phyloP scores from a whole-genome alignment of 2,888 invertebrate species.

The Tachina grossa region DNA sequence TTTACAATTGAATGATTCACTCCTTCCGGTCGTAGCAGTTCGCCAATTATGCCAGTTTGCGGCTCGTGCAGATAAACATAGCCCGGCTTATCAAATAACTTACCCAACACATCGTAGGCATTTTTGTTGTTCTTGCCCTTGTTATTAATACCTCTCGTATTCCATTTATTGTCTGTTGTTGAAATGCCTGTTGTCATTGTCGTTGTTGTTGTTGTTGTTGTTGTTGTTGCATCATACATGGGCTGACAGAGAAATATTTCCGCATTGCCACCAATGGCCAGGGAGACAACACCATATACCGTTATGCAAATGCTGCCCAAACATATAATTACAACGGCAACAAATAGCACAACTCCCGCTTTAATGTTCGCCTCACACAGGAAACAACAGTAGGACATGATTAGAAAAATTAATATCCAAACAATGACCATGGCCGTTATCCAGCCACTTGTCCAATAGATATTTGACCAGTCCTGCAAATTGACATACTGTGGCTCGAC shows the following conservation, averaged over 20 bases:
- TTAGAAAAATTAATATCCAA: slow-evolving; percentile 80
- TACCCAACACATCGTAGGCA: slow-evolving; percentile 85
- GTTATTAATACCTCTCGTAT: slow-evolving; percentile 40
- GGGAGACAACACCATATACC: slow-evolving; percentile 79
- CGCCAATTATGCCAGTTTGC: slow-evolving; percentile 81
- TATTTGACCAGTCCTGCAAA: slow-evolving; percentile 79
- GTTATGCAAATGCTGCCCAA: slow-evolving; percentile 80
- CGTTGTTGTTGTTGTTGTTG: slow-evolving; percentile 6
- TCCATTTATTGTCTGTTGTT: slow-evolving; percentile 53
- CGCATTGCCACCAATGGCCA: slow-evolving; percentile 82
- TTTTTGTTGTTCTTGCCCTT: slow-evolving; percentile 36
- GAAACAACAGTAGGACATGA: slow-evolving; percentile 81
- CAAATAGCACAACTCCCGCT: slow-evolving; percentile 80
- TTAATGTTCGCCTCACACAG: slow-evolving; percentile 81
- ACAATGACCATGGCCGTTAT: slow-evolving; percentile 79
- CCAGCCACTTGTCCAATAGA: slow-evolving; percentile 81
- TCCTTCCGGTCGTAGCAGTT: slow-evolving; percentile 80
- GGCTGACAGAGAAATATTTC: slow-evolving; percentile 87
- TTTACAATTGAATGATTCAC: slow-evolving; percentile 81
- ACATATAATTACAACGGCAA: slow-evolving; percentile 80
- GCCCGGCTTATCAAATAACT: slow-evolving; percentile 87
- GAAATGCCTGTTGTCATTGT: slow-evolving; percentile 11
- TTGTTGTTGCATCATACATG: slow-evolving; percentile 84
- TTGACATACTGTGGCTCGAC: slow-evolving; percentile 79
- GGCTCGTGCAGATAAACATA: slow-evolving; percentile 84